Percentiles rank a stretch among this genome's conserved stretches.
Conservation (phyloP, 1,140 invertebrate genomes). For the Drosophila suzukii region DNA sequence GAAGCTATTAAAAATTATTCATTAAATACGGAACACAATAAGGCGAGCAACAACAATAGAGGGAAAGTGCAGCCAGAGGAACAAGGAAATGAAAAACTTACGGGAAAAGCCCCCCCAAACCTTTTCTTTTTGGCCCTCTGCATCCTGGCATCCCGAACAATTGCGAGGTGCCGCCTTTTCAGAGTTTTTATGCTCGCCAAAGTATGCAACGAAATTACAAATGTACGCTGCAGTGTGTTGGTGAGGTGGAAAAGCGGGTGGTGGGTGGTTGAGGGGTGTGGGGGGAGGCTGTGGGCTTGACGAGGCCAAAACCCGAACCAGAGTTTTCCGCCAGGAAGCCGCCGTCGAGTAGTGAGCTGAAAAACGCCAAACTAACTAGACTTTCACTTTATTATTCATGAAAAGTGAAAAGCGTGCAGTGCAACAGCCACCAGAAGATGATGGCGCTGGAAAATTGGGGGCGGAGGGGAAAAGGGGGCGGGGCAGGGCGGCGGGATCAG, state of each 20-base stretch:
- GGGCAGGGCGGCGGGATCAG: slow-evolving; percentile 18
- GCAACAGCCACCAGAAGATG: slow-evolving; percentile 47
- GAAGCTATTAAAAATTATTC: slow-evolving; percentile 80
- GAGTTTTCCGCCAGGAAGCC: slow-evolving; percentile 42
- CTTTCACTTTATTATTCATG: slow-evolving; percentile 83
- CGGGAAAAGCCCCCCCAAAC: slow-evolving; percentile 11
- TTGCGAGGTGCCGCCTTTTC: slow-evolving; percentile 59
- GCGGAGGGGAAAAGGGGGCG: neutral
- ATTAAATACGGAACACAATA: slow-evolving; percentile 75
- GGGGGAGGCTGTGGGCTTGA: slow-evolving; percentile 19
- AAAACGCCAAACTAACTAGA: slow-evolving; percentile 78
- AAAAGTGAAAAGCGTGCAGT: slow-evolving; percentile 79
- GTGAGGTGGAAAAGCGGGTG: slow-evolving; percentile 3
- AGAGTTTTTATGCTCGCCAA: slow-evolving; percentile 59
- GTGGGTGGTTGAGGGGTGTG: neutral
- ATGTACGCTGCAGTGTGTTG: slow-evolving; percentile 59
- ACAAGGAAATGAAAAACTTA: slow-evolving; percentile 68
- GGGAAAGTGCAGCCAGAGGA: slow-evolving; percentile 44
- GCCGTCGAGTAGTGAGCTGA: slow-evolving; percentile 53
- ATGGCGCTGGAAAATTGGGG: slow-evolving; percentile 27
- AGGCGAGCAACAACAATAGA: slow-evolving; percentile 40
- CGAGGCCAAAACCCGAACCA: slow-evolving; percentile 21
- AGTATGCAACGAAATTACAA: slow-evolving; percentile 81
- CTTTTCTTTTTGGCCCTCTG: slow-evolving; percentile 15
- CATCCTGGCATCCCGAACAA: slow-evolving; percentile 30